Evolutionary conservation across 2,888 invertebrate genomes (phyloP).

Genomic region (Xanthorhoe designata): DNA sequence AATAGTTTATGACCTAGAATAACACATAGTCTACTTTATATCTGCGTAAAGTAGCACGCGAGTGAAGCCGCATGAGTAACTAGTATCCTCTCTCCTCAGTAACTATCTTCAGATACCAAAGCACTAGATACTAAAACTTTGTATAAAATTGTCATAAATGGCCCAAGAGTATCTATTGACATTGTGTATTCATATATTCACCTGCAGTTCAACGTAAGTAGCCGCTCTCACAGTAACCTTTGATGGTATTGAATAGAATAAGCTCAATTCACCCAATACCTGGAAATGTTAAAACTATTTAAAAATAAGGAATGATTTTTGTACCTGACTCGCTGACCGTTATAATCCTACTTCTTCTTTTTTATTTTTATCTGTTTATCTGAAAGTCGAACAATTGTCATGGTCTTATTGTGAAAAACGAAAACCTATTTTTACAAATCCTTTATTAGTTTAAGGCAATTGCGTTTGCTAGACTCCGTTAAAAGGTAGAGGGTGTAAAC

Average conservation of each 20-base stretch:
- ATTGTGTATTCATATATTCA: conserved; percentile 34
- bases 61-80: no score
- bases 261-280: conserved; percentile 76
- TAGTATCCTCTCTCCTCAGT: no score
- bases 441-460: no score
- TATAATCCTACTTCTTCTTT: not conserved
- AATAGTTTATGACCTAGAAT: no score
- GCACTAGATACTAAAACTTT: not conserved
- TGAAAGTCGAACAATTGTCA: no score
- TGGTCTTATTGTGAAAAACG: no score
- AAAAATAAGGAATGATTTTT: conserved; percentile 16
- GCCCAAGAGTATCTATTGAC: not conserved
- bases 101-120: not conserved
- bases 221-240: conserved; percentile 81
- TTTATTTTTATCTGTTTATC: no score
- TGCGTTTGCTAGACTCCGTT: no score
- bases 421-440: no score
- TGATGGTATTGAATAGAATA: conserved; percentile 78
- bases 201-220: conserved; percentile 81
- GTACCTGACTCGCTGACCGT: not conserved
- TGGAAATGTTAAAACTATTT: conserved; percentile 48
- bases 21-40: no score
- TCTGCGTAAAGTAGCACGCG: no score
- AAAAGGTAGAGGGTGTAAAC: no score
- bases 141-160: not conserved